These are phyloP conservation scores for Caenorhabditis latens DNA, from an alignment of 1,140 invertebrate species.

Conservation along the genomic window DNA sequence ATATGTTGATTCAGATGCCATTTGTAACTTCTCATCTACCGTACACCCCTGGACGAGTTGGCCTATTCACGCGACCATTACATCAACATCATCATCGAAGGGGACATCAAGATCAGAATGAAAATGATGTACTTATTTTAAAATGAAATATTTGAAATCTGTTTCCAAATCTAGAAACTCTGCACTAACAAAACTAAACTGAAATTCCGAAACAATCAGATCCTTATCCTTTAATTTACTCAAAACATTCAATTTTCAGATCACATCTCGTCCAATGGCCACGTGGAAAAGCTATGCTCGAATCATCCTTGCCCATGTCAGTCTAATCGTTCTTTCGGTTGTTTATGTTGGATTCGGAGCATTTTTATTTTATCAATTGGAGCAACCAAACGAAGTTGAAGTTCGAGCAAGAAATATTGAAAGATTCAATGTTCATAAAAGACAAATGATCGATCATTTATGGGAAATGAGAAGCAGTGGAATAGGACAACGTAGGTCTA, in stretches of 20 bases:
- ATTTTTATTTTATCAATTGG: conserved; percentile 66
- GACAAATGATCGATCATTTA: conserved; percentile 63
- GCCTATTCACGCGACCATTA: neutral
- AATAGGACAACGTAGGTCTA: conserved; percentile 53
- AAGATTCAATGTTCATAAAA: conserved; percentile 54
- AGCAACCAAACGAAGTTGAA: conserved; percentile 66
- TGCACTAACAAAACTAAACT: too few species aligned
- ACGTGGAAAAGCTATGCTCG: conserved; percentile 67
- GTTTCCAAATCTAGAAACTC: neutral
- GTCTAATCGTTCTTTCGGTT: conserved; percentile 65
- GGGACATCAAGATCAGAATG: conserved; percentile 17
- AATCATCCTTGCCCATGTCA: conserved; percentile 69
- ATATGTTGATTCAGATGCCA: conserved; percentile 44
- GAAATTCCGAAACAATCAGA: too few species aligned
- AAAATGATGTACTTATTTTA: conserved; percentile 46
- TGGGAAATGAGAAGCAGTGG: conserved; percentile 63
- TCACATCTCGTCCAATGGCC: conserved; percentile 61
- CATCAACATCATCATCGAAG: neutral
- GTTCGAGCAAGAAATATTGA: conserved; percentile 39
- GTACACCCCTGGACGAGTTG: conserved; percentile 41
- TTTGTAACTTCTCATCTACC: conserved; percentile 57
- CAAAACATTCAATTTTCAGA: conserved; percentile 56
- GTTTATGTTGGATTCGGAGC: conserved; percentile 66
- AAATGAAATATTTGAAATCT: neutral
- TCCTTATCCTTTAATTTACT: neutral